Base-by-base conservation (phyloP, 2,797 vertebrate species). In the Eulemur rubriventer region DNA sequence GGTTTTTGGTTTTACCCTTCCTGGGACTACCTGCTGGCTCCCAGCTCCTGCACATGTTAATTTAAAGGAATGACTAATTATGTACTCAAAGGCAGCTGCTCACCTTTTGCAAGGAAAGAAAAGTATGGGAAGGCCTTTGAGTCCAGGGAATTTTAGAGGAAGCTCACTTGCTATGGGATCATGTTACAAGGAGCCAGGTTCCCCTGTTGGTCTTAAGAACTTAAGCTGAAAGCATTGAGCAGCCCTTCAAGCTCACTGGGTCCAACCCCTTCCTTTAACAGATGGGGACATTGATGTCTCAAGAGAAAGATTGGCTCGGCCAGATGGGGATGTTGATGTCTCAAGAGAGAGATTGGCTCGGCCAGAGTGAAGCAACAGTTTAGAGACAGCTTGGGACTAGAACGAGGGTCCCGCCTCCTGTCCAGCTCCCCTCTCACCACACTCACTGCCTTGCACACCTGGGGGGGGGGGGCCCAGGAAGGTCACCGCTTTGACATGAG, bases 101-200 rank as follows among this genome's bases (percentile, higher is more conserved):
- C 35, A 6, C n/a, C 33, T 69, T 86, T n/a, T 14, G 22, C 28
- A 35, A 0, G 0, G 0, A 48, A 30, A 75, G 61, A 33, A 24
- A 33, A 46, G 6, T 33, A 7, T 8, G 4, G 28, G 22, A 3
- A 18, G 70, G 8, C 20, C n/a, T 41, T 26, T 17, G 33, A 16
- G 26, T 12, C 57, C 20, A 30, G 30, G 18, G 85, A n/a, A 22
- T 35, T 61, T 82, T n/a, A 24, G 46, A 55, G 38, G 67, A 83
- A 26, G 26, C 1, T 33, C 10, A 4, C 17, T 38, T 8, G 6
- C 80, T 1, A 0, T 30, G 14, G 46, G 14, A 14, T 11, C 1
- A 7, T 1, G 9, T 10, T 28, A 4, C 33, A 2, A 55, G 59
- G 41, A 78, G 72, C 78, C 80, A 9, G 28, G 48, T 55, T 8